phyloP scores from a whole-genome alignment of 2,888 invertebrate species.

The Podotricha telesiphe region DNA sequence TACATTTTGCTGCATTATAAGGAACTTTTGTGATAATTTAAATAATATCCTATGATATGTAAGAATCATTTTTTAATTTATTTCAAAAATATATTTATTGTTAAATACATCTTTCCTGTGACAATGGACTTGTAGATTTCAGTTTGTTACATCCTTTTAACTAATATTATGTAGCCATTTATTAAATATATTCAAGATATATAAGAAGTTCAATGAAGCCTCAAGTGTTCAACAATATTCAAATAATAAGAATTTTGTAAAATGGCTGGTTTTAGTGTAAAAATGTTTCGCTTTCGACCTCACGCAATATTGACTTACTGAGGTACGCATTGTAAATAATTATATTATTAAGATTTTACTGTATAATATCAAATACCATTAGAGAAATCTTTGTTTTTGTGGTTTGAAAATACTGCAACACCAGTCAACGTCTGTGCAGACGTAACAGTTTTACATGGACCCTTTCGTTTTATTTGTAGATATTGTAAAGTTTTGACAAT shows the following conservation, averaged over 20 bases:
- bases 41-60: no score
- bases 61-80: not conserved
- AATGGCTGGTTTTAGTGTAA: conserved; percentile 55
- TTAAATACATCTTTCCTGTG: conserved; percentile 7
- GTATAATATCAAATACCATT: conserved; percentile 63
- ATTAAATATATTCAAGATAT: conserved; percentile 8
- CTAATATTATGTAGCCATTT: conserved; percentile 17
- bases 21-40: not conserved
- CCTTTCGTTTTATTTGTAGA: conserved; percentile 64
- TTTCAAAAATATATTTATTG: not conserved
- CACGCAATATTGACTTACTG: conserved; percentile 60
- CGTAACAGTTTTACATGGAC: conserved; percentile 42
- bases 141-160: conserved; percentile 12
- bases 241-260: conserved; percentile 51
- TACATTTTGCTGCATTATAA: no score
- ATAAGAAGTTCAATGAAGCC: conserved; percentile 50
- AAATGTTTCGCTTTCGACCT: conserved; percentile 58
- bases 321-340: conserved; percentile 79
- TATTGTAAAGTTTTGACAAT: conserved; percentile 80
- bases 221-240: conserved; percentile 72
- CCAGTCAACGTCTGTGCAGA: conserved; percentile 45
- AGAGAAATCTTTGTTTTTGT: conserved; percentile 45
- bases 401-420: conserved; percentile 45
- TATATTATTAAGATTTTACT: conserved; percentile 76
- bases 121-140: not conserved